These are phyloP conservation scores for Squalus acanthias DNA, from an alignment of 2,797 vertebrate species.

Conservation along the genomic window DNA sequence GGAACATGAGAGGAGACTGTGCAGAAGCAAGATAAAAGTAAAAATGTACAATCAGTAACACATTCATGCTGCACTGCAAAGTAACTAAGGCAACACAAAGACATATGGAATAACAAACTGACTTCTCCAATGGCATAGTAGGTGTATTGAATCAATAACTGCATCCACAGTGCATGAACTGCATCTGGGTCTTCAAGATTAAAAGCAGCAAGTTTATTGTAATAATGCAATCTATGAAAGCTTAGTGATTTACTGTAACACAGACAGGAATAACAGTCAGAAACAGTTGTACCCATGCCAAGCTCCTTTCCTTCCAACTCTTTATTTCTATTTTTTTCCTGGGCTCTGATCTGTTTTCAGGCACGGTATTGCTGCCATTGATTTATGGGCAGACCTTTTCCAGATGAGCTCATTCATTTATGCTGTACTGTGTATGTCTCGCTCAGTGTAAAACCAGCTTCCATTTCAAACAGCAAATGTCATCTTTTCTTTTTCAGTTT, in stretches of 20 bases:
- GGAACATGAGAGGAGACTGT: background rate
- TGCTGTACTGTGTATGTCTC: background rate
- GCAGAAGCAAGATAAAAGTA: background rate
- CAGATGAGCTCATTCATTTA: slow-evolving; percentile 15
- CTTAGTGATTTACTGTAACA: background rate
- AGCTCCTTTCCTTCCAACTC: slow-evolving; percentile 14
- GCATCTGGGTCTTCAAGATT: background rate
- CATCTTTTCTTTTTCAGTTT: too few relatives aligned
- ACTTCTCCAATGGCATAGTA: background rate
- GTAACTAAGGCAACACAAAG: background rate
- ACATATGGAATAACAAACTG: background rate
- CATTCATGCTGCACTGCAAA: background rate
- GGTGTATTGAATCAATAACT: slow-evolving; percentile 15
- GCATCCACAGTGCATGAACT: background rate
- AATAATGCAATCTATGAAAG: background rate
- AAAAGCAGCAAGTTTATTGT: background rate
- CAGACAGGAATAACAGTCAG: background rate
- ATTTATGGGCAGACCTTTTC: background rate
- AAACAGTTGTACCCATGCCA: slow-evolving; percentile 3
- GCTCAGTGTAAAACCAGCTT: background rate
- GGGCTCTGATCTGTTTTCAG: background rate
- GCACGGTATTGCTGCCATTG: background rate
- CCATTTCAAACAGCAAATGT: background rate
- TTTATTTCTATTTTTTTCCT: background rate
- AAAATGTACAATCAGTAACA: background rate